Evolutionary conservation across 2,797 vertebrate genomes (phyloP), one percentile per base, ranked within the genome.

Genomic region (Buceros bicornis): DNA sequence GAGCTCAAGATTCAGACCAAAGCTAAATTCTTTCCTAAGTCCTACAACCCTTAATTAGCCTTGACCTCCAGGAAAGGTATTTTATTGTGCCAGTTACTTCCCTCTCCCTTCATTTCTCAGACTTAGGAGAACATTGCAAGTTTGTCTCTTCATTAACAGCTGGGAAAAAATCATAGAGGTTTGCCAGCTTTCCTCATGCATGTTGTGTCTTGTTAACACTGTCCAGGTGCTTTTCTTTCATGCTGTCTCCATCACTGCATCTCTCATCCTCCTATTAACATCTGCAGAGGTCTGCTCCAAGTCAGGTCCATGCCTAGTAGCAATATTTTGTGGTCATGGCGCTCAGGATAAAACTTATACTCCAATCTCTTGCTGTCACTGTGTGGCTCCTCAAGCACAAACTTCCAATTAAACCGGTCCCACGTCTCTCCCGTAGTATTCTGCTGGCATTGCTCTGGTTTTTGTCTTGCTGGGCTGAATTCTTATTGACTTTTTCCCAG

Each of bases 251-350:
- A 43, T 42, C 71, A n/a, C 33, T 8, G 4, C 29, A 7, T 33
- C 48, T 82, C 53, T 33, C n/a, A 65, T 67, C 35, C 29, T 79
- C 24, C 82, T 74, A 60, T 53, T 87, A 79, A 15, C 45, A 50
- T 35, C 82, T 53, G 3, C 25, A 85, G 64, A 85, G 31, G 19
- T 89, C 57, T 82, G 29, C 60, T 88, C 61, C 42, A 57, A 89
- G 73, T 60, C 77, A 84, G 58, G 73, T 85, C 57, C 3, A 33
- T 77, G 95, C 88, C 89, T 96, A 43, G 87, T 82, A 95, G 95
- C 96, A 97, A 88, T 96, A 92, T 96, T 96, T 92, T 89, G 31
- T 79, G 90, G 97, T 96, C 70, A 48, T 61, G 91, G 94, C 96
- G 94, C 96, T 91, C 94, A 93, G 92, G 96, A 95, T 89, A 86